Evolutionary conservation across 2,888 invertebrate genomes (phyloP).

Genomic region (Catocala fraxini): DNA sequence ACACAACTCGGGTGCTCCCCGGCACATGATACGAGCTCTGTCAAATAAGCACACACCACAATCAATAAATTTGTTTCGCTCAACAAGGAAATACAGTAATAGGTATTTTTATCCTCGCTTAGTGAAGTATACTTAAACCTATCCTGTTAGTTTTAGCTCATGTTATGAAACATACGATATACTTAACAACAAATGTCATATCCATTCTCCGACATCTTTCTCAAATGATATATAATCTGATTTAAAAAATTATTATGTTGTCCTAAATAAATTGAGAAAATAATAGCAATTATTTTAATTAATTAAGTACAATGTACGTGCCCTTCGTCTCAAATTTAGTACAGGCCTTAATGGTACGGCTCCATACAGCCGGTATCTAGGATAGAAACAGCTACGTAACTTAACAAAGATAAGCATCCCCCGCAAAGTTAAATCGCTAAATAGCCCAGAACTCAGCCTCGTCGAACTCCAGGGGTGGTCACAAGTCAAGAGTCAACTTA

Average conservation of each 20-base stretch:
- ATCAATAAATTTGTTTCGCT: conserved; percentile 9
- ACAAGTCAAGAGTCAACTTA: conserved; percentile 30
- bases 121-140: too few species aligned
- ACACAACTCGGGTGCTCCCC: conserved; percentile 17
- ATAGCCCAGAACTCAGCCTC: conserved; percentile 36
- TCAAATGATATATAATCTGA: too few species aligned
- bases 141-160: too few species aligned
- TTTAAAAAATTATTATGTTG: too few species aligned
- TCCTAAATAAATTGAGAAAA: too few species aligned
- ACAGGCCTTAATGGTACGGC: neutral
- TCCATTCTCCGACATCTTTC: too few species aligned
- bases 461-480: conserved; percentile 25
- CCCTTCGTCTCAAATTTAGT: neutral
- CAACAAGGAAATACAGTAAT: neutral
- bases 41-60: conserved; percentile 11
- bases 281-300: too few species aligned
- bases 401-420: conserved; percentile 53
- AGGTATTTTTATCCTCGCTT: neutral
- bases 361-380: neutral
- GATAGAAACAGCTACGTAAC: conserved; percentile 32
- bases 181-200: too few species aligned
- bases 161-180: too few species aligned
- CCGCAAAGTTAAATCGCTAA: conserved; percentile 47
- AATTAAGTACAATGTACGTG: too few species aligned
- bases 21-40: conserved; percentile 18